Percentiles rank a stretch among this genome's conserved stretches.
Conservation (phyloP, 1,140 invertebrate species). For the Drosophila malerkotliana region DNA sequence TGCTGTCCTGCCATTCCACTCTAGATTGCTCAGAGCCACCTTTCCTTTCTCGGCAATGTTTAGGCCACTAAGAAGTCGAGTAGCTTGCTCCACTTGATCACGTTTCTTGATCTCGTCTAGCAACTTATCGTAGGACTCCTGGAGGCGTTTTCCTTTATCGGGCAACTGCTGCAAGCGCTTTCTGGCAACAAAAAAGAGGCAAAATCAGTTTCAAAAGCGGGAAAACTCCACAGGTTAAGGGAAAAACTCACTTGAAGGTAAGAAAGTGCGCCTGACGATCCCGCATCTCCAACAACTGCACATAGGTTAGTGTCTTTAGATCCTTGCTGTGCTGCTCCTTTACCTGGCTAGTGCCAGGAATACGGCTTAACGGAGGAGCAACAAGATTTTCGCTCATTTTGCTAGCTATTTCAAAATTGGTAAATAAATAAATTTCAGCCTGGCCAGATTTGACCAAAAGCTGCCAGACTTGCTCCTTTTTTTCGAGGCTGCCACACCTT, state of each 20-base stretch:
- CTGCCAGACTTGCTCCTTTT: too few species aligned
- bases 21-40: constrained; percentile 86
- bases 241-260: constrained; percentile 84
- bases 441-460: too few species aligned
- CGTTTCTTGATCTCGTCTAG: constrained; percentile 85
- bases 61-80: constrained; percentile 86
- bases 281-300: constrained; percentile 84
- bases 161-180: constrained; percentile 85
- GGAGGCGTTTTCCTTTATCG: constrained; percentile 89
- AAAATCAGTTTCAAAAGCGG: not conserved
- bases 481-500: too few species aligned
- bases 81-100: constrained; percentile 86
- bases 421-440: too few species aligned
- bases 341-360: constrained; percentile 49
- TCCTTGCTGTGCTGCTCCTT: constrained; percentile 71
- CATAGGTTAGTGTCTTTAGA: constrained; percentile 82
- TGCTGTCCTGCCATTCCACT: constrained; percentile 86
- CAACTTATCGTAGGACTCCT: constrained; percentile 85
- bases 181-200: constrained; percentile 35
- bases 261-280: constrained; percentile 85
- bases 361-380: constrained; percentile 43
- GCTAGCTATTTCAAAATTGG: constrained; percentile 1
- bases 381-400: constrained; percentile 37
- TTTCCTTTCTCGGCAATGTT: constrained; percentile 86
- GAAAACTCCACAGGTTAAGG: constrained; percentile 5